Evolutionary conservation across 2,888 invertebrate species (phyloP).

Genomic region (Geophilus truncorum): DNA sequence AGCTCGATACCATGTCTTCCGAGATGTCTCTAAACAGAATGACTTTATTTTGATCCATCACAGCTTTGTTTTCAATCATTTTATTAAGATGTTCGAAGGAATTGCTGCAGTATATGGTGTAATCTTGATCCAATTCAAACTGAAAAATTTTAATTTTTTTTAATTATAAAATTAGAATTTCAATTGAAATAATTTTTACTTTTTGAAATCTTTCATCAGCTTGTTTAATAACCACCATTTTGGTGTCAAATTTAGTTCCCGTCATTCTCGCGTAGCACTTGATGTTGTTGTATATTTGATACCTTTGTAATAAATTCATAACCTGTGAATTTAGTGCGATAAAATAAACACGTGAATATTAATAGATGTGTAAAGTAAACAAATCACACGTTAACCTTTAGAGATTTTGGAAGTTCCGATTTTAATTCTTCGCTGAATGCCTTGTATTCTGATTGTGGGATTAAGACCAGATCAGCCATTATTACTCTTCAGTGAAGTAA

Average conservation of each 20-base stretch:
- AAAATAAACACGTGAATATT: not conserved
- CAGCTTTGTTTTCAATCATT: constrained; percentile 7
- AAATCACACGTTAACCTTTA: not conserved
- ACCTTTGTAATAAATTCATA: not conserved
- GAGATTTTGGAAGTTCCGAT: not conserved
- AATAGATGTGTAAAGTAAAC: not conserved
- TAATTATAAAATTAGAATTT: not conserved
- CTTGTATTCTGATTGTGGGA: not conserved
- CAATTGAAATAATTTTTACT: not conserved
- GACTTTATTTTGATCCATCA: not conserved
- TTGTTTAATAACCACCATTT: not conserved
- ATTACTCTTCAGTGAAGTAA: not conserved
- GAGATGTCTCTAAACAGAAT: not conserved
- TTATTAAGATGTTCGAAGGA: not conserved
- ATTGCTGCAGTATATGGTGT: not conserved
- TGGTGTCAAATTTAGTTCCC: not conserved
- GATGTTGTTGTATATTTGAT: not conserved
- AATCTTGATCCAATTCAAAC: constrained; percentile 27
- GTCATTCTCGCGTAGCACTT: not conserved
- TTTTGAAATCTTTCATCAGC: constrained; percentile 22
- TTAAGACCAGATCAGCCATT: not conserved
- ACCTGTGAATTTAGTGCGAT: not conserved
- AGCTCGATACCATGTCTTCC: not conserved
- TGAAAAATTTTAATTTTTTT: not conserved
- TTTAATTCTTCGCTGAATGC: not conserved